Percentiles rank a stretch among this genome's conserved stretches.
These are phyloP conservation scores for Troglohyphantes excavatus DNA, from an alignment of 2,888 invertebrate species.

Conservation along the genomic window DNA sequence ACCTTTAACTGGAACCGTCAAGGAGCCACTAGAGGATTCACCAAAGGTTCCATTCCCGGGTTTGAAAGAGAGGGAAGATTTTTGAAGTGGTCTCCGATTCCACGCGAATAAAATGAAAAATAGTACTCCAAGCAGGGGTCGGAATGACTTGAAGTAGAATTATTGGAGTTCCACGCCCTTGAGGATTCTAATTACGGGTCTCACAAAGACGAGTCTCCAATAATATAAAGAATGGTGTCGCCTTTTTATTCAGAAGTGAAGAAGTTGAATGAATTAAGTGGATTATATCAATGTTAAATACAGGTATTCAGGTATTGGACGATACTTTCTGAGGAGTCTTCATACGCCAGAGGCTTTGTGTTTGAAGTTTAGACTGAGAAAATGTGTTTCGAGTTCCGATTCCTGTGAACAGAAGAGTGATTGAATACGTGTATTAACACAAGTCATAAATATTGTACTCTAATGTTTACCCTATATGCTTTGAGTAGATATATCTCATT, in stretches of 20 bases:
- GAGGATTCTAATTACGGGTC: conserved; percentile 20
- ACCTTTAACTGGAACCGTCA: not conserved
- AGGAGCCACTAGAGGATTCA: conserved; percentile 35
- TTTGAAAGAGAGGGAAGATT: not conserved
- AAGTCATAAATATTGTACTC: too few species aligned
- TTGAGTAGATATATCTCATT: too few species aligned
- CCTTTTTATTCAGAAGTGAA: conserved; percentile 17
- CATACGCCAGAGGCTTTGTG: too few species aligned
- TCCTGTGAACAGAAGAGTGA: too few species aligned
- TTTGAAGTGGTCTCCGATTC: conserved; percentile 52
- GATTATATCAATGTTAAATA: too few species aligned
- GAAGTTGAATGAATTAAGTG: conserved; percentile 9
- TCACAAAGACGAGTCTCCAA: not conserved
- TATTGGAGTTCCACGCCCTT: not conserved
- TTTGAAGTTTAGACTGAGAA: too few species aligned
- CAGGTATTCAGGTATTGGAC: too few species aligned
- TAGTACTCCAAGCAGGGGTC: not conserved
- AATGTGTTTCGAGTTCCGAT: too few species aligned
- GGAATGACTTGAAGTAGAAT: not conserved
- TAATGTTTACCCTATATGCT: too few species aligned
- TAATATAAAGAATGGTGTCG: not conserved
- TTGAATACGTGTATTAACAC: too few species aligned
- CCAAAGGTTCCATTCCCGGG: not conserved
- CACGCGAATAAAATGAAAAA: conserved; percentile 49
- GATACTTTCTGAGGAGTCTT: too few species aligned